Percentiles rank a stretch among this genome's conserved stretches.
phyloP scores from a whole-genome alignment of 2,888 invertebrate genomes.

The Sinopyrophorus schimmeli region DNA sequence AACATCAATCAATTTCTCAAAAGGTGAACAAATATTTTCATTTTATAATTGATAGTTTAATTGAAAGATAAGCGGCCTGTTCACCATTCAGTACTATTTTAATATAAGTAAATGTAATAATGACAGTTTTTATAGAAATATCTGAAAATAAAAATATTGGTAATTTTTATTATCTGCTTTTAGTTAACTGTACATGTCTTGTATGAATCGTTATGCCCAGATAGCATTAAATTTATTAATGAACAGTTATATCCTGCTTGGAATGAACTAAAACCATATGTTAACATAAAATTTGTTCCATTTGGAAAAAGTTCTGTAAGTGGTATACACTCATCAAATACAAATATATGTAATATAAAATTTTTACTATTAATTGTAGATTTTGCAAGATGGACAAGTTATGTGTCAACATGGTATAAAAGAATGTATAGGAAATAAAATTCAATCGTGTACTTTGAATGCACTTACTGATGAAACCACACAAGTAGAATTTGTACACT shows the following conservation, averaged over 20 bases:
- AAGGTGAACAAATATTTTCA: no score
- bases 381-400: conserved; percentile 53
- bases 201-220: conserved; percentile 67
- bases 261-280: conserved; percentile 55
- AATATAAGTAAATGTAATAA: no score
- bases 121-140: no score
- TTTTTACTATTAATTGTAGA: conserved; percentile 34
- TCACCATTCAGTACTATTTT: no score
- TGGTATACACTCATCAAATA: no score
- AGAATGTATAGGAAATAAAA: conserved; percentile 66
- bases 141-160: no score
- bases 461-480: conserved; percentile 49
- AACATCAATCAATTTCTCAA: no score
- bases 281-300: conserved; percentile 62
- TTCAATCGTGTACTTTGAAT: conserved; percentile 64
- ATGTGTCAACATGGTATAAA: conserved; percentile 66
- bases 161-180: no score
- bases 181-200: conserved; percentile 60
- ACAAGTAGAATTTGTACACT: conserved; percentile 49
- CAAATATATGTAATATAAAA: neutral
- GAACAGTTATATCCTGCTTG: conserved; percentile 60
- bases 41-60: no score
- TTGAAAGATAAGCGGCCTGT: no score
- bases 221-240: conserved; percentile 62
- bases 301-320: conserved; percentile 68